These are phyloP conservation scores for Coptodon bakossiorum DNA, from an alignment of 2,113 vertebrate genomes.

Conservation along the genomic window DNA sequence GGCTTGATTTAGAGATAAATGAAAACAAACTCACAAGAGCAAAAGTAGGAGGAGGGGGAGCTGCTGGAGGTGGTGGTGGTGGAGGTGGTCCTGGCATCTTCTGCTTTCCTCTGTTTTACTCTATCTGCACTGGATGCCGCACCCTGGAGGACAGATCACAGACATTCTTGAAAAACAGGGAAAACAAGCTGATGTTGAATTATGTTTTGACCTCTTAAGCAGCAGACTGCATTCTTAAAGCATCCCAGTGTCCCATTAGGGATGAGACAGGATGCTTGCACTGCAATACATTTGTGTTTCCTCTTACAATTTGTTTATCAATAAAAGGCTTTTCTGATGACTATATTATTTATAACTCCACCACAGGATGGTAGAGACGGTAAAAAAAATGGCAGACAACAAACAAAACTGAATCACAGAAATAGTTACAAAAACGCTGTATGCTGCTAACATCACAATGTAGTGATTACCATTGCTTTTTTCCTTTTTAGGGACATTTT, in stretches of 20 bases:
- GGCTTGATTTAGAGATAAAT: neutral
- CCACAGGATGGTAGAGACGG: neutral
- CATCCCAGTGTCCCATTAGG: neutral
- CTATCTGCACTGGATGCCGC: conserved; percentile 34
- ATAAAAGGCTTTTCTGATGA: neutral
- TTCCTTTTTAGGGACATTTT: neutral
- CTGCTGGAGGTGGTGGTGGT: conserved; percentile 81
- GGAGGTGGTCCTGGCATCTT: conserved; percentile 85
- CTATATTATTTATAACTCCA: neutral
- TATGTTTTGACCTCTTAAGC: neutral
- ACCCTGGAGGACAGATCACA: conserved; percentile 24
- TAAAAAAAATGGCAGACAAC: neutral
- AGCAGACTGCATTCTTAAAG: neutral
- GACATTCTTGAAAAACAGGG: neutral
- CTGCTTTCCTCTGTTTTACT: conserved; percentile 39
- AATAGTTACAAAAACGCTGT: no score
- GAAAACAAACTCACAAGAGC: conserved; percentile 69
- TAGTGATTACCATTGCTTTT: neutral
- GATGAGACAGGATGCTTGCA: neutral
- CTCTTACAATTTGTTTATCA: neutral
- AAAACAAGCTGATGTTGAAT: neutral
- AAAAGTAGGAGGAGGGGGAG: conserved; percentile 82
- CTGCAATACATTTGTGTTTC: neutral
- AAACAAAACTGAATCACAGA: neutral
- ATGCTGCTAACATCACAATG: neutral